phyloP scores from a whole-genome alignment of 1,140 invertebrate species.

The Apis cerana region DNA sequence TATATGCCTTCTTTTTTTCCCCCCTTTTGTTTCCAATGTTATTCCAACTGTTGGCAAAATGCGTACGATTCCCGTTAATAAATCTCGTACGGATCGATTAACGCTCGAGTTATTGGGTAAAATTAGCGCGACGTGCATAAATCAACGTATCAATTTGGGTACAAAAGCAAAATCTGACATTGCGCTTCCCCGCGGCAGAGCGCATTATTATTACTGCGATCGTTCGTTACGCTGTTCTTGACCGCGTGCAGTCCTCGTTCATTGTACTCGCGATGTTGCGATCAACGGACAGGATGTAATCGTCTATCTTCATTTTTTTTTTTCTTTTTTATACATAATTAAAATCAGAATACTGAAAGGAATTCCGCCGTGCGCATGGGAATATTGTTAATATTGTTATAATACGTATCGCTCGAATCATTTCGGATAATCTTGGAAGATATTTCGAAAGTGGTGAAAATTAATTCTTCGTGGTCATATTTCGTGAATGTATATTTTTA shows the following conservation, averaged over 20 bases:
- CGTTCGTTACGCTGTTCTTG: conserved; percentile 15
- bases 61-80: no score
- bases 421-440: no score
- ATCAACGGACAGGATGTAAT: conserved; percentile 51
- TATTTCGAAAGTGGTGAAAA: no score
- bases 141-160: neutral
- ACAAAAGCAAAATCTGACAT: neutral
- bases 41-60: neutral
- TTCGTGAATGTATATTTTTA: no score
- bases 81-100: no score
- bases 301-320: neutral
- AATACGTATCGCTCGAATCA: no score
- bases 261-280: conserved; percentile 39
- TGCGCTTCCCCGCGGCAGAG: neutral
- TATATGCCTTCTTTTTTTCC: neutral
- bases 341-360: no score
- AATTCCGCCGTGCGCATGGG: no score
- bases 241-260: neutral
- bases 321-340: no score
- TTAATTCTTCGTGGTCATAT: no score
- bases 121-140: neutral
- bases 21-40: neutral
- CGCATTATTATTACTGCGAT: neutral
- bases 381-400: no score
- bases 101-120: no score